Base-by-base conservation (phyloP, 2,113 vertebrate species). In the Aphelocoma coerulescens region DNA sequence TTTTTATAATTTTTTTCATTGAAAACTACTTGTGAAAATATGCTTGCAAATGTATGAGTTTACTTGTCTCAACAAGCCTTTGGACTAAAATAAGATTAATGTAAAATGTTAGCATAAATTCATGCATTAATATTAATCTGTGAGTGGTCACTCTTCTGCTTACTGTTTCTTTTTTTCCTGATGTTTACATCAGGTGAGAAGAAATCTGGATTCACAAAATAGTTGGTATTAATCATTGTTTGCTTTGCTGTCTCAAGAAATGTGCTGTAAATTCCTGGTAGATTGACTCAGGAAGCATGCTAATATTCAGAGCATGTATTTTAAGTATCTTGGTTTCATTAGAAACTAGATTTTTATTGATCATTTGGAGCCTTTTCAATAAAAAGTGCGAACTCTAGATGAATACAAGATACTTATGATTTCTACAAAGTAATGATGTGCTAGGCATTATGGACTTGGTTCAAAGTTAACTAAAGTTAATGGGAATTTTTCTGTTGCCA, bases 191-290 rank as follows among this genome's bases (percentile, higher is more conserved):
- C 41, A 68, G 43, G 39, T 87, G 59, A 75, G 55, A 86, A 39
- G 48, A 85, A 78, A 89, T 76, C 46, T 49, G n/a, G 69, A 59
- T 63, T 95, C 19, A 67, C 35, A 49, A 43, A 85, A 55, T 24
- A 33, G 57, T 72, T 92, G 71, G 26, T 66, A 68, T 95, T 93
- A 94, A 78, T 93, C 61, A 37, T 86, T 10, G 15, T 97, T 88
- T 96, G 67, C 49, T 85, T 92, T 96, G 55, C 55, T 94, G 80
- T 86, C 65, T 85, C 51, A 52, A 32, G 80, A 76, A 93, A 88
- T 63, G 35, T 27, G 63, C 32, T 75, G 55, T 88, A 88, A 88
- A 96, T 84, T 68, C 39, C 57, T 23, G 6, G 67, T 66, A 83
- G 69, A 48, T 54, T 89, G 74, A 83, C 37, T 91, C 10, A 13